Evolutionary conservation across 1,140 invertebrate genomes (phyloP).

Genomic region (Zaprionus davidi): DNA sequence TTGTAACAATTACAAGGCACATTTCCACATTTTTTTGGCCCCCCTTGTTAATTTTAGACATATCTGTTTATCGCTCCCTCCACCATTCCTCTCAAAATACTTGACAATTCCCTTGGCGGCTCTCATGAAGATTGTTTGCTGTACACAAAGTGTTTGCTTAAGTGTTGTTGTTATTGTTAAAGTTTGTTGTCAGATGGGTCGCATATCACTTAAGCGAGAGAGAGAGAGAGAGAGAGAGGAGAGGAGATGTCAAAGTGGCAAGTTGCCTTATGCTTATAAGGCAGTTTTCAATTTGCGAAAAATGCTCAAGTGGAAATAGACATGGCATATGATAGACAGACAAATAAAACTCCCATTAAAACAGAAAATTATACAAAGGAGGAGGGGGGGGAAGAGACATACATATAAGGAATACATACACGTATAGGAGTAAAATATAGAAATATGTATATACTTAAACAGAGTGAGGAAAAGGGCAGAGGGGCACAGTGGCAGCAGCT

Average conservation of each 20-base stretch:
- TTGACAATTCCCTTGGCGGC: conserved; percentile 28
- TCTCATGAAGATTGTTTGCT: background rate
- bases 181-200: background rate
- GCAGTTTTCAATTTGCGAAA: conserved; percentile 35
- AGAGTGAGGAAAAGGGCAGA: too few species aligned
- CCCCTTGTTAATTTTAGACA: background rate
- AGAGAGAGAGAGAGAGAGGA: background rate
- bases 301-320: conserved; percentile 16
- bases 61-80: background rate
- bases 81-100: background rate
- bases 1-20: conserved; percentile 41
- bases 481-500: too few species aligned
- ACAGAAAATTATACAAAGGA: background rate
- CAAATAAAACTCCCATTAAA: conserved; percentile 21
- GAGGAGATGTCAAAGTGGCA: too few species aligned
- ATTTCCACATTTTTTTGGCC: background rate
- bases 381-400: background rate
- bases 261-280: conserved; percentile 1
- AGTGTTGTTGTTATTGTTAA: conserved; percentile 18
- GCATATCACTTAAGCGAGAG: background rate
- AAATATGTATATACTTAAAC: too few species aligned
- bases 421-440: too few species aligned
- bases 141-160: conserved; percentile 18
- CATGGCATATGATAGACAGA: background rate
- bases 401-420: too few species aligned